Evolutionary conservation across 2,797 vertebrate genomes (phyloP).

Genomic region (Galagoides demidoff): DNA sequence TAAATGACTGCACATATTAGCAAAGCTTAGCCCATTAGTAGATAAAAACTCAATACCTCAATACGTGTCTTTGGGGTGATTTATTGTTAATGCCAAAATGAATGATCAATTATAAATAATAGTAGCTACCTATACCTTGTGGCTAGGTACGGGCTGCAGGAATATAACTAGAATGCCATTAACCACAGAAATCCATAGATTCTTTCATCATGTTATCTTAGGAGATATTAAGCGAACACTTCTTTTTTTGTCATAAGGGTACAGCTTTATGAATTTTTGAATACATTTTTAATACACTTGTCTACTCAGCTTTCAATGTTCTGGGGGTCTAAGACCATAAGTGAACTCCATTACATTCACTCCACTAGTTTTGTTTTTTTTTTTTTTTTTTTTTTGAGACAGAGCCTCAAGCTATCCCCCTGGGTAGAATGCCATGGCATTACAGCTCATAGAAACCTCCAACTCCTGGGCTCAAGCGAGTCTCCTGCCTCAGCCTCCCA

Average conservation of each 20-base stretch:
- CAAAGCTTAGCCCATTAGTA: neutral
- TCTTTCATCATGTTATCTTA: neutral
- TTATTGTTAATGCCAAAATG: conserved; percentile 58
- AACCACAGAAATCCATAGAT: conserved; percentile 9
- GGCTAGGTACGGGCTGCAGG: neutral
- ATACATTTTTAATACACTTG: neutral
- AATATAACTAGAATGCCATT: conserved; percentile 41
- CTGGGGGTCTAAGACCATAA: neutral
- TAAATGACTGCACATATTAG: conserved; percentile 48
- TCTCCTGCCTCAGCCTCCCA: too few relatives aligned
- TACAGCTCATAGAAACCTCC: too few relatives aligned
- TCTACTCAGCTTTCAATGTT: neutral
- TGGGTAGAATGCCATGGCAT: too few relatives aligned
- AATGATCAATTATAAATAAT: conserved; percentile 45
- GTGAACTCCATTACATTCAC: neutral
- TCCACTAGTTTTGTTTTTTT: neutral
- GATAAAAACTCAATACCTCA: neutral
- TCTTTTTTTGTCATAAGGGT: neutral
- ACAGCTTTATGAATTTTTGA: neutral
- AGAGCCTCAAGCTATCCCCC: too few relatives aligned
- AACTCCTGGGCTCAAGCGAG: too few relatives aligned
- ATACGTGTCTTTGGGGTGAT: conserved; percentile 20
- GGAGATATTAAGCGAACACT: neutral
- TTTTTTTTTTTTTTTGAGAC: too few relatives aligned
- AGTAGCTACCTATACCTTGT: conserved; percentile 47